phyloP scores from a whole-genome alignment of 1,140 invertebrate genomes.

The Aphelenchoides avenae region DNA sequence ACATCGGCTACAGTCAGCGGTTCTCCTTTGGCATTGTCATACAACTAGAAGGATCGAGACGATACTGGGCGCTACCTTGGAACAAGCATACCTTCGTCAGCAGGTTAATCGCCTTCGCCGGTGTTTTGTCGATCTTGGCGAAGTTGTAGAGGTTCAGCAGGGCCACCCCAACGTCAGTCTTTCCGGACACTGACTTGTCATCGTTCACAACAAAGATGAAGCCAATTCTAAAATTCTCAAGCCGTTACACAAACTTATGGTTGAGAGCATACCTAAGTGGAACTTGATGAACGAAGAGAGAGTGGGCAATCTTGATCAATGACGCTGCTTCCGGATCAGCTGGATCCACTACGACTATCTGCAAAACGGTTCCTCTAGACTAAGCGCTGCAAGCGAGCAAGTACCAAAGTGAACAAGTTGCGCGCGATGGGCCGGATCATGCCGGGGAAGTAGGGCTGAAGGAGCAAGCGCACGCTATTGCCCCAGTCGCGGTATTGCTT shows the following conservation, averaged over 20 bases:
- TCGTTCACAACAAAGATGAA: conserved; percentile 75
- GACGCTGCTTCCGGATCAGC: conserved; percentile 68
- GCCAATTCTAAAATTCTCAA: conserved; percentile 76
- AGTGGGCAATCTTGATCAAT: conserved; percentile 80
- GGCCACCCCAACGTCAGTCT: conserved; percentile 74
- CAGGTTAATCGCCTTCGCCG: conserved; percentile 59
- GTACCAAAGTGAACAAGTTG: conserved; percentile 87
- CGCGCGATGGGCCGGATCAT: conserved; percentile 83
- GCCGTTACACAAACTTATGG: conserved; percentile 36
- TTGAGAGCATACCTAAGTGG: conserved; percentile 61
- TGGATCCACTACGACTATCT: conserved; percentile 76
- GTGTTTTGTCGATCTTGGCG: conserved; percentile 69
- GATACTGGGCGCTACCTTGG: background rate
- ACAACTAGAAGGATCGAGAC: conserved; percentile 54
- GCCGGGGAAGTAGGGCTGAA: conserved; percentile 90
- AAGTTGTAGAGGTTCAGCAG: conserved; percentile 87
- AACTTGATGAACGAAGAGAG: conserved; percentile 81
- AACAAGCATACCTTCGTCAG: conserved; percentile 37
- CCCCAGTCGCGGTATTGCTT: conserved; percentile 79
- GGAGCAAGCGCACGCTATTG: conserved; percentile 76
- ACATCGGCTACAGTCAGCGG: conserved; percentile 68
- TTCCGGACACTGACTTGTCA: conserved; percentile 66
- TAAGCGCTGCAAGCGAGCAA: conserved; percentile 8
- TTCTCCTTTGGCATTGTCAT: conserved; percentile 58
- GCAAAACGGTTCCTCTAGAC: conserved; percentile 16